Percentiles rank a stretch among this genome's conserved stretches.
These are phyloP conservation scores for Corvus cornix DNA, from an alignment of 2,113 vertebrate species.

Conservation along the genomic window DNA sequence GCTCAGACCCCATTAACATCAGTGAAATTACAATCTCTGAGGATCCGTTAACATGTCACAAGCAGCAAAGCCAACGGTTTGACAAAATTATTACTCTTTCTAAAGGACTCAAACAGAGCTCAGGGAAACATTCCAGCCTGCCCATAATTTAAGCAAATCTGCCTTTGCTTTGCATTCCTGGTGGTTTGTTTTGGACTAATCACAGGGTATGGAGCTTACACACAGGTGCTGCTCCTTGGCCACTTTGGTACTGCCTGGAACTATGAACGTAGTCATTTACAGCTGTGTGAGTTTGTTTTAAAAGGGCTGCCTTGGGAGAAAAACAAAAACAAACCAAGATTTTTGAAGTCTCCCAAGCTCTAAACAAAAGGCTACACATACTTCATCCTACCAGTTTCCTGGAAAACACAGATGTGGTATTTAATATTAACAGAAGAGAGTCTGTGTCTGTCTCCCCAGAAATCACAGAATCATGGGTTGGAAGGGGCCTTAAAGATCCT, in stretches of 20 bases:
- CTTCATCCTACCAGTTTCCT: neutral
- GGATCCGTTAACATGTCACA: neutral
- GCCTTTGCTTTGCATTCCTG: neutral
- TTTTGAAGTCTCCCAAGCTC: neutral
- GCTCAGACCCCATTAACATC: neutral
- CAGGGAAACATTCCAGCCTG: neutral
- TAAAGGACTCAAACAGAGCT: neutral
- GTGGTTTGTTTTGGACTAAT: neutral
- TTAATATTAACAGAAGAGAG: neutral
- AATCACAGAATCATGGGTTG: neutral
- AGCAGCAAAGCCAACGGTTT: neutral
- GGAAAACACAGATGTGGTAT: neutral
- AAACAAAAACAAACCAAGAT: neutral
- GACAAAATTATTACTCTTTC: neutral
- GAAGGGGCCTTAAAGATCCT: neutral
- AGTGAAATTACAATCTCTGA: neutral
- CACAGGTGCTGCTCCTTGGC: neutral
- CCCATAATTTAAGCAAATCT: neutral
- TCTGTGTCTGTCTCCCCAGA: neutral
- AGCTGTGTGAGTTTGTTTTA: neutral
- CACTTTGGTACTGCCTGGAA: neutral
- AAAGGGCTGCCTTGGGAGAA: neutral
- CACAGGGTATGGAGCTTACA: neutral
- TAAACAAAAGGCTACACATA: neutral
- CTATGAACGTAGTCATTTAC: neutral